A percentile compares a stretch with the other conserved stretches of the same genome.
Conservation (phyloP, 2,797 vertebrate genomes). For the Ataeniobius toweri region DNA sequence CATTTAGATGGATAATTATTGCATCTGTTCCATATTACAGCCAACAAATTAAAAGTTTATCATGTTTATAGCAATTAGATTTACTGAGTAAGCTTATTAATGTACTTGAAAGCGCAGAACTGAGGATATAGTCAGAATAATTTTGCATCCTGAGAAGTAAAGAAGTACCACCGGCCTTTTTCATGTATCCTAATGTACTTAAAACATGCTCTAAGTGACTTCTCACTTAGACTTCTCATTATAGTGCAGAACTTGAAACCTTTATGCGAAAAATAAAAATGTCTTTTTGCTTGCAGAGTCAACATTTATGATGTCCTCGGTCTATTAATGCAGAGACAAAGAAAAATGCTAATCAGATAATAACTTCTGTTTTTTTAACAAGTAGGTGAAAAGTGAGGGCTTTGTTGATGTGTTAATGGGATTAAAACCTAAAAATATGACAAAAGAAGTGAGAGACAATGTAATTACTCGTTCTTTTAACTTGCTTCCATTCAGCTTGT, state of each 20-base stretch:
- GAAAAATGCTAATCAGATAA: conserved; percentile 29
- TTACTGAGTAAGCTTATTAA: too few relatives aligned
- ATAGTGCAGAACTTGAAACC: neutral
- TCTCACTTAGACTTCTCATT: too few relatives aligned
- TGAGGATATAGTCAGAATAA: too few relatives aligned
- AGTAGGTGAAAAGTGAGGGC: conserved; percentile 36
- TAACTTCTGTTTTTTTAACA: conserved; percentile 22
- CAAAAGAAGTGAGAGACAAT: conserved; percentile 38
- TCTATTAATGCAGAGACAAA: conserved; percentile 12
- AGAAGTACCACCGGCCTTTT: too few relatives aligned
- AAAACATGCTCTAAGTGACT: too few relatives aligned
- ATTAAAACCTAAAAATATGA: conserved; percentile 48
- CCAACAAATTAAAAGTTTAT: too few relatives aligned
- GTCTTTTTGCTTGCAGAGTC: neutral
- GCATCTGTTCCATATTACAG: too few relatives aligned
- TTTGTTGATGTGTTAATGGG: conserved; percentile 62
- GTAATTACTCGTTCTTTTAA: conserved; percentile 55
- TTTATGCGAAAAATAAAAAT: neutral
- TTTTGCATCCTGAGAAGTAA: too few relatives aligned
- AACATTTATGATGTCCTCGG: neutral
- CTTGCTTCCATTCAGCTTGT: conserved; percentile 46
- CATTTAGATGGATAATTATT: too few relatives aligned
- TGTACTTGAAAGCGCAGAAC: too few relatives aligned
- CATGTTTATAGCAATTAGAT: too few relatives aligned
- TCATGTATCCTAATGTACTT: too few relatives aligned